These are phyloP conservation scores for Cavia porcellus DNA, from an alignment of 2,113 vertebrate species.

Conservation along the genomic window DNA sequence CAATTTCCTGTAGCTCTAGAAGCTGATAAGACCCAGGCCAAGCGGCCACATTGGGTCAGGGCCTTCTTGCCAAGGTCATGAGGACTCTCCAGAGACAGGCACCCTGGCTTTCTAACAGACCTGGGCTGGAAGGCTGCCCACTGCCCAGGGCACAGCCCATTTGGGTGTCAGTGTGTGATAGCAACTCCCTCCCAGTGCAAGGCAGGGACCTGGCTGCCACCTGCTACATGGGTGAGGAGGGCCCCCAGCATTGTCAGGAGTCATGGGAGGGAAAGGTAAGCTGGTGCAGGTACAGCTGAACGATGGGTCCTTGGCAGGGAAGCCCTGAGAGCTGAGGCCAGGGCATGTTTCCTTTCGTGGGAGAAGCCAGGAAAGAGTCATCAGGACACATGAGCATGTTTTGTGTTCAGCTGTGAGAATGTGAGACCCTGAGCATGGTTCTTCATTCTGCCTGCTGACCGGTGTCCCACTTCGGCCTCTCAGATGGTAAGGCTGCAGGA, in stretches of 20 bases:
- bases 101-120: background rate
- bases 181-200: background rate
- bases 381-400: background rate
- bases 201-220: background rate
- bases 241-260: background rate
- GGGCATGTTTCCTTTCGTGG: background rate
- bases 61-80: background rate
- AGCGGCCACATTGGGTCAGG: background rate
- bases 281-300: background rate
- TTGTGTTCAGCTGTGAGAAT: background rate
- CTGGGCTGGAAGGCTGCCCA: too few relatives aligned
- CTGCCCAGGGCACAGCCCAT: background rate
- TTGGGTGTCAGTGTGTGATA: background rate
- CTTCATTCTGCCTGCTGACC: background rate
- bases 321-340: background rate
- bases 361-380: background rate
- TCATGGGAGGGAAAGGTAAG: background rate
- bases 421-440: fast-evolving
- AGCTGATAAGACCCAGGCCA: background rate
- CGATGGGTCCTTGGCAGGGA: background rate
- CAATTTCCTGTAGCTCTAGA: background rate
- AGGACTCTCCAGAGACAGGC: background rate
- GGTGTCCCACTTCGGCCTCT: constrained; percentile 4
- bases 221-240: background rate
- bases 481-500: constrained; percentile 93